These are phyloP conservation scores for Phrynosoma platyrhinos DNA, from an alignment of 2,113 vertebrate genomes.

Conservation along the genomic window DNA sequence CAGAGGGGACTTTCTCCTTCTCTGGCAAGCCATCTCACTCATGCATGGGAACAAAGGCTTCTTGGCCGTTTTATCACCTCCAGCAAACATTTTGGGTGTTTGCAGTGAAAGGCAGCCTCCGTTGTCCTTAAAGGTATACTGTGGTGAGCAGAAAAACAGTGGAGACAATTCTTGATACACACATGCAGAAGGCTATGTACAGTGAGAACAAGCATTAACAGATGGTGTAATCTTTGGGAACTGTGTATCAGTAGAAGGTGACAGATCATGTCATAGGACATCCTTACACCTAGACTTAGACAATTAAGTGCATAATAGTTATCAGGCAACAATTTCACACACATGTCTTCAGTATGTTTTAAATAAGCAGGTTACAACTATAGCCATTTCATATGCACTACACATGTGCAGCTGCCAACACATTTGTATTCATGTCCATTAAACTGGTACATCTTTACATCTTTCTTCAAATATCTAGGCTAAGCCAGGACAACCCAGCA, in stretches of 20 bases:
- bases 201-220: too few species aligned
- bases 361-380: neutral
- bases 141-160: neutral
- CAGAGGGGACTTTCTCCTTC: neutral
- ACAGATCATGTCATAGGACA: neutral
- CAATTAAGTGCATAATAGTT: neutral
- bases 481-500: neutral
- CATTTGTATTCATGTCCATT: too few species aligned
- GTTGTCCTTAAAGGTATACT: neutral
- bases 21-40: neutral
- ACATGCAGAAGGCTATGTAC: neutral
- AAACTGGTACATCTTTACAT: too few species aligned
- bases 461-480: neutral
- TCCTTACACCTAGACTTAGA: neutral
- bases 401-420: neutral
- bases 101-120: neutral
- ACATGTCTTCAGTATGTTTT: neutral
- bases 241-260: neutral
- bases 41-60: slow-evolving; percentile 10
- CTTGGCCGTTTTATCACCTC: neutral
- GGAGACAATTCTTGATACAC: neutral
- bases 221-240: neutral
- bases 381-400: neutral
- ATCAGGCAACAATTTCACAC: neutral
- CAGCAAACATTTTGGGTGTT: neutral